Percentiles rank a stretch among this genome's conserved stretches.
Evolutionary conservation across 2,888 invertebrate species (phyloP).

Genomic region (Limenitis camilla): DNA sequence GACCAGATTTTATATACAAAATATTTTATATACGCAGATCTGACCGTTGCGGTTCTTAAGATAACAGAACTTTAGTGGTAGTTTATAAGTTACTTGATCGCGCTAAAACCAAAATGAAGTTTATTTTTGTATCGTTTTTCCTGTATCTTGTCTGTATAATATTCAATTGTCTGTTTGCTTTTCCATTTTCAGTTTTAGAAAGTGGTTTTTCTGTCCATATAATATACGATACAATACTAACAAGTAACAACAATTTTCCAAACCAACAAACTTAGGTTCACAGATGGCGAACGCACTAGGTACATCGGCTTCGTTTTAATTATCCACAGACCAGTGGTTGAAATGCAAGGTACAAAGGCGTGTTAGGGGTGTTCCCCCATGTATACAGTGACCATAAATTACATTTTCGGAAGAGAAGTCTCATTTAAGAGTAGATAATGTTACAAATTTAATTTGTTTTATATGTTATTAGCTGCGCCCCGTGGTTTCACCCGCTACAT

Average conservation of each 20-base stretch:
- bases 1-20: too few relatives aligned
- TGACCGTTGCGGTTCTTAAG: too few relatives aligned
- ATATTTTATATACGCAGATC: too few relatives aligned
- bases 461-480: too few relatives aligned
- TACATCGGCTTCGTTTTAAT: constrained; percentile 22
- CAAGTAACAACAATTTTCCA: not conserved
- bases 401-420: not conserved
- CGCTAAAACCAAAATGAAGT: too few relatives aligned
- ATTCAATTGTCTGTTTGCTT: not conserved
- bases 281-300: constrained; percentile 6
- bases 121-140: too few relatives aligned
- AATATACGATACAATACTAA: constrained; percentile 3
- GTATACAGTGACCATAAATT: not conserved
- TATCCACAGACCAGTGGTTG: constrained; percentile 21
- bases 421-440: too few relatives aligned
- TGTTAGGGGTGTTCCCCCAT: constrained; percentile 5
- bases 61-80: too few relatives aligned
- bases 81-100: too few relatives aligned
- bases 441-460: too few relatives aligned
- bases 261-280: constrained; percentile 4
- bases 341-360: constrained; percentile 15
- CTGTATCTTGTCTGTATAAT: too few relatives aligned
- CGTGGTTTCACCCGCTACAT: too few relatives aligned
- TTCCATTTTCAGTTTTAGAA: not conserved
- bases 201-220: constrained; percentile 1